phyloP scores from a whole-genome alignment of 2,797 vertebrate genomes.

The Poecilia wingei region DNA sequence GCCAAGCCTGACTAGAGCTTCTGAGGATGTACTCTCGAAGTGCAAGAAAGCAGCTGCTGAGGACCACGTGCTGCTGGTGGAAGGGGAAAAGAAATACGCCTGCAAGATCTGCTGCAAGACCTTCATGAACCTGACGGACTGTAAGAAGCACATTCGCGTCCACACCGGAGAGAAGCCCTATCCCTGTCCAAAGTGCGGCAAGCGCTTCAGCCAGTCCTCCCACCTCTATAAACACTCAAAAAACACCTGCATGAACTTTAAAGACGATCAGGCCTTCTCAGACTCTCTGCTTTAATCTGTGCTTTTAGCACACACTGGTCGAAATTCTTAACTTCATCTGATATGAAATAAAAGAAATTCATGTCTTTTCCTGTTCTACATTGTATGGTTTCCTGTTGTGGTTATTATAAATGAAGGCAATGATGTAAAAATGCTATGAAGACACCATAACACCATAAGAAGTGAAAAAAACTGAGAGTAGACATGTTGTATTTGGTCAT shows the following conservation, averaged over 20 bases:
- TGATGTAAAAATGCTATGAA: conserved; percentile 16
- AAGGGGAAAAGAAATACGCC: conserved; percentile 95
- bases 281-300: conserved; percentile 82
- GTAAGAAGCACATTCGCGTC: conserved; percentile 96
- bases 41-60: conserved; percentile 97
- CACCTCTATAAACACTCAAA: conserved; percentile 98
- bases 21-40: conserved; percentile 94
- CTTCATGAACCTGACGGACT: conserved; percentile 95
- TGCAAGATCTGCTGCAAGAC: conserved; percentile 99
- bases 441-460: not conserved
- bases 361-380: not conserved
- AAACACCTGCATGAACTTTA: conserved; percentile 95
- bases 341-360: conserved; percentile 8
- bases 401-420: conserved; percentile 12
- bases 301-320: too few species aligned
- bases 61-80: conserved; percentile 94
- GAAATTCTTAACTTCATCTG: not conserved
- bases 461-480: not conserved
- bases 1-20: conserved; percentile 87
- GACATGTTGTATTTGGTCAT: conserved; percentile 32
- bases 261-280: conserved; percentile 83
- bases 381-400: conserved; percentile 4
- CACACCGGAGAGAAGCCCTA: conserved; percentile 98
- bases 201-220: conserved; percentile 97
- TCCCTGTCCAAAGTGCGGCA: conserved; percentile 93